A percentile compares a stretch with the other conserved stretches of the same genome.
Evolutionary conservation across 2,888 invertebrate genomes (phyloP).

Genomic region (Agrochola lota): DNA sequence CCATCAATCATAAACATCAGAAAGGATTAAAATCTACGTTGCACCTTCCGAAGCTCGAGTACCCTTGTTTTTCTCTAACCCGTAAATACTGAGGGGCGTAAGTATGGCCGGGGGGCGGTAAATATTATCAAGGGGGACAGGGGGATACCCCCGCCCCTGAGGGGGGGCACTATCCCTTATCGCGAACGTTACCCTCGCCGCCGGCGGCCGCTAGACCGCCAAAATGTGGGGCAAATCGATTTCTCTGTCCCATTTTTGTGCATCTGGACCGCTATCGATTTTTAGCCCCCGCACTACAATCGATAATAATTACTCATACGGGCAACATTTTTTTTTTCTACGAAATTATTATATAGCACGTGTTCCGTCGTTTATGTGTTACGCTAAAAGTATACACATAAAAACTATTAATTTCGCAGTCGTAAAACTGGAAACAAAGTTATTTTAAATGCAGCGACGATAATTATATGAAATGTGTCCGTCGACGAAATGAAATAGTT

Average conservation of each 20-base stretch:
- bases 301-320: constrained; percentile 65
- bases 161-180: constrained; percentile 90
- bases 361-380: constrained; percentile 26
- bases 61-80: constrained; percentile 91
- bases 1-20: constrained; percentile 91
- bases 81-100: constrained; percentile 91
- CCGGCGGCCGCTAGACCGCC: constrained; percentile 87
- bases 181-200: constrained; percentile 90
- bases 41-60: constrained; percentile 90
- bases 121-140: constrained; percentile 88
- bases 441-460: constrained; percentile 79
- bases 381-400: constrained; percentile 45
- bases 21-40: constrained; percentile 91
- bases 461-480: constrained; percentile 84
- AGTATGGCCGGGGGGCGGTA: constrained; percentile 90
- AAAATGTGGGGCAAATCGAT: constrained; percentile 90
- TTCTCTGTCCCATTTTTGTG: constrained; percentile 89
- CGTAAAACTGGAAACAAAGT: constrained; percentile 81
- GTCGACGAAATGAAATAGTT: constrained; percentile 81
- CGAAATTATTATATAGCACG: constrained; percentile 13
- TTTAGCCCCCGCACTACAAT: constrained; percentile 71
- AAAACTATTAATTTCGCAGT: constrained; percentile 67
- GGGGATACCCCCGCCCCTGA: constrained; percentile 80
- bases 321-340: constrained; percentile 30
- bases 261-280: constrained; percentile 90